phyloP scores from a whole-genome alignment of 2,888 invertebrate species.

The Cephonodes hylas region DNA sequence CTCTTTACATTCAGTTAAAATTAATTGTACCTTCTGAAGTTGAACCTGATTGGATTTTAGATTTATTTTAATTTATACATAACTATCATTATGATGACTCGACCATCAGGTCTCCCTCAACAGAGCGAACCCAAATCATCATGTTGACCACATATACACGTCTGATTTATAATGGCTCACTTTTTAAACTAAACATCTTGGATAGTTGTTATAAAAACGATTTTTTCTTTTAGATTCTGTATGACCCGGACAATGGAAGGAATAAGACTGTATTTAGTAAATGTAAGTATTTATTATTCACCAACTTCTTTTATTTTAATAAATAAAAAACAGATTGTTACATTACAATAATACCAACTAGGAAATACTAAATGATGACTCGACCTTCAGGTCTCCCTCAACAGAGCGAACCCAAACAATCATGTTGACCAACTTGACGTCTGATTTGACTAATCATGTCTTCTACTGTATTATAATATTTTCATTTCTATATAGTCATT shows the following conservation, averaged over 20 bases:
- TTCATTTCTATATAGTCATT: background rate
- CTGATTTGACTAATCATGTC: background rate
- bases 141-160: conserved; percentile 35
- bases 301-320: too few species aligned
- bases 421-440: conserved; percentile 38
- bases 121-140: conserved; percentile 69
- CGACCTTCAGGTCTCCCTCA: conserved; percentile 42
- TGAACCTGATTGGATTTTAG: too few species aligned
- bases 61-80: background rate
- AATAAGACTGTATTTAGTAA: too few species aligned
- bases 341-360: too few species aligned
- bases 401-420: conserved; percentile 59
- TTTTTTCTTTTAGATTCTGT: too few species aligned
- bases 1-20: too few species aligned
- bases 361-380: conserved; percentile 16
- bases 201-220: too few species aligned
- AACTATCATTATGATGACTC: conserved; percentile 53
- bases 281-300: too few species aligned
- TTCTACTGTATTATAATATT: background rate
- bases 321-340: too few species aligned
- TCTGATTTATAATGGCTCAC: conserved; percentile 29
- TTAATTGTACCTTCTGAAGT: too few species aligned
- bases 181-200: background rate
- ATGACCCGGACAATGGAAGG: too few species aligned
- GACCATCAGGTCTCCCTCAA: conserved; percentile 76